Conservation (phyloP, 2,797 vertebrate genomes). For the Vipera ursinii region DNA sequence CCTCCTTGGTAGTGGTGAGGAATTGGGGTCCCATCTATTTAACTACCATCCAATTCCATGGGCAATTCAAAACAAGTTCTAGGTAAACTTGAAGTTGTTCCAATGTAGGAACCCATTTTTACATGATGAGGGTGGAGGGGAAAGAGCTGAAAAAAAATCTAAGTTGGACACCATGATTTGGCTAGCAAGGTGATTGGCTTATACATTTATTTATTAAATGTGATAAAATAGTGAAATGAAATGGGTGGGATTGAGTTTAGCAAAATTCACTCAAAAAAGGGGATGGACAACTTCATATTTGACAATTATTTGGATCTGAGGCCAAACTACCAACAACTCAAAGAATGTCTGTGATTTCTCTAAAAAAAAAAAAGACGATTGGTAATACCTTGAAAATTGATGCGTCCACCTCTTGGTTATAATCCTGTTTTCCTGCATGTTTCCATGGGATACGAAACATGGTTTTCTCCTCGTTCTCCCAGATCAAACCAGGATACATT, state of each 20-base stretch:
- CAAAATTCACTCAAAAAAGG: neutral
- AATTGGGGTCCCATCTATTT: neutral
- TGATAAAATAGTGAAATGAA: neutral
- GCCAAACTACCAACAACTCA: neutral
- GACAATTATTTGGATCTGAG: neutral
- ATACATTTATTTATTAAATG: neutral
- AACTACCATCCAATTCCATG: neutral
- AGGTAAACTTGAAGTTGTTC: neutral
- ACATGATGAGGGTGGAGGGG: neutral
- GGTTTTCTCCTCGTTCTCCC: conserved; percentile 87
- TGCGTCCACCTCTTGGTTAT: conserved; percentile 96
- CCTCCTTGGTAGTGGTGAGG: neutral
- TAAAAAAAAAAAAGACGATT: neutral
- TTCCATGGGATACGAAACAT: conserved; percentile 99
- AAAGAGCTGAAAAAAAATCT: neutral
- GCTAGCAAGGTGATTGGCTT: neutral
- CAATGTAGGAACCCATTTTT: neutral
- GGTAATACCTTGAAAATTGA: conserved; percentile 93
- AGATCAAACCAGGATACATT: conserved; percentile 87
- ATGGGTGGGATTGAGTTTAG: neutral
- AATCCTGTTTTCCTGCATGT: conserved; percentile 97
- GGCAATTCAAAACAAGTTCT: neutral
- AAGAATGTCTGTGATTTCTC: rapidly evolving
- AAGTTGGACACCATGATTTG: neutral
- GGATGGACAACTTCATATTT: neutral